Evolutionary conservation across 1,140 invertebrate genomes (phyloP).

Genomic region (Acyrthosiphon pisum): DNA sequence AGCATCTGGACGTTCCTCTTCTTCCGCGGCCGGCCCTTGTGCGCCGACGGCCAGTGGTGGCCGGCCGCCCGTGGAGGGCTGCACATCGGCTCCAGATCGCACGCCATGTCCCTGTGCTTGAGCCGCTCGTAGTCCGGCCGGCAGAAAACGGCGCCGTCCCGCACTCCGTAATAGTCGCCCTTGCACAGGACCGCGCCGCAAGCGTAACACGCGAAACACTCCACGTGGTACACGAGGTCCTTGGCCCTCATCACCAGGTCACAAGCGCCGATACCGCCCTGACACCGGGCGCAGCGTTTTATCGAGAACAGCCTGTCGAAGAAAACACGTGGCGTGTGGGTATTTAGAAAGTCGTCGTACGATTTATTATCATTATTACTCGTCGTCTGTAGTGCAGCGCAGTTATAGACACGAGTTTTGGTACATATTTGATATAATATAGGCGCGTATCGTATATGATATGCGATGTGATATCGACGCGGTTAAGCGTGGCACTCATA

Average conservation of each 20-base stretch:
- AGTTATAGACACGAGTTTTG: no score
- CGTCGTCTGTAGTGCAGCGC: no score
- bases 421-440: no score
- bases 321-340: not conserved
- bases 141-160: slow-evolving; percentile 65
- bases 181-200: slow-evolving; percentile 80
- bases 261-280: slow-evolving; percentile 82
- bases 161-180: slow-evolving; percentile 90
- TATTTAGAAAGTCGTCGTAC: not conserved
- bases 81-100: slow-evolving; percentile 65
- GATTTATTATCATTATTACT: not conserved
- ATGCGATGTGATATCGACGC: no score
- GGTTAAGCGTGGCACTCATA: no score
- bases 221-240: slow-evolving; percentile 87
- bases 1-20: slow-evolving; percentile 70
- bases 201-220: slow-evolving; percentile 88
- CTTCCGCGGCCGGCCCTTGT: slow-evolving; percentile 85
- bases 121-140: slow-evolving; percentile 73
- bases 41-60: slow-evolving; percentile 66
- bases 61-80: slow-evolving; percentile 68
- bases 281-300: slow-evolving; percentile 83
- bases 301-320: slow-evolving; percentile 75
- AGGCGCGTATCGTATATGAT: no score
- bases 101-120: slow-evolving; percentile 60
- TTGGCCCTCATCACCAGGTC: slow-evolving; percentile 91